Conservation (phyloP, 64 coral and sea anemone genomes). For the Porites australiensis region DNA sequence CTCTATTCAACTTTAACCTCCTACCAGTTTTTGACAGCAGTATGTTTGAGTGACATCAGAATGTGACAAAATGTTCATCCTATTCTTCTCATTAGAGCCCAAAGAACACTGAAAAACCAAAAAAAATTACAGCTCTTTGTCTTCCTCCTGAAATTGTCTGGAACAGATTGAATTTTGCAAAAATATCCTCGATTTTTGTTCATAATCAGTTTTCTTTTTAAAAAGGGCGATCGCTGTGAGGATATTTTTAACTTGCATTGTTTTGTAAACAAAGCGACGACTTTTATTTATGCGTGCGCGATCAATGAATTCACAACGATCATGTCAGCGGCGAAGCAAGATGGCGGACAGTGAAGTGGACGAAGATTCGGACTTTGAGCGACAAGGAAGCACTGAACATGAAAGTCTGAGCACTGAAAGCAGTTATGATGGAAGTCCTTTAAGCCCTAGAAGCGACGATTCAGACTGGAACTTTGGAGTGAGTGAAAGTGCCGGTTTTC, state of each 20-base stretch:
- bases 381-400: constrained; percentile 67
- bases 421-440: constrained; percentile 80
- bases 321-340: constrained; percentile 78
- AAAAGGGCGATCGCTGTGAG: background rate
- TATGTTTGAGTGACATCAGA: too few species aligned
- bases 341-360: constrained; percentile 78
- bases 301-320: constrained; percentile 58
- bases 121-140: too few species aligned
- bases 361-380: constrained; percentile 67
- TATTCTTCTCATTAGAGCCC: too few species aligned
- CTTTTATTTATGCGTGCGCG: constrained; percentile 67
- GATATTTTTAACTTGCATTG: background rate
- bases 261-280: constrained; percentile 30
- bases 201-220: too few species aligned
- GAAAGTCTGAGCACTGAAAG: constrained; percentile 82
- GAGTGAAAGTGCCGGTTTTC: constrained; percentile 76
- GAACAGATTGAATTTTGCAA: too few species aligned
- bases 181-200: too few species aligned
- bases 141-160: too few species aligned
- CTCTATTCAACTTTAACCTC: too few species aligned
- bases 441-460: constrained; percentile 93
- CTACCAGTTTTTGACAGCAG: too few species aligned
- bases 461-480: constrained; percentile 94
- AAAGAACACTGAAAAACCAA: too few species aligned
- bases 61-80: too few species aligned